Base-by-base conservation (phyloP, 1,140 invertebrate species). In the Nixonia krombeini region DNA sequence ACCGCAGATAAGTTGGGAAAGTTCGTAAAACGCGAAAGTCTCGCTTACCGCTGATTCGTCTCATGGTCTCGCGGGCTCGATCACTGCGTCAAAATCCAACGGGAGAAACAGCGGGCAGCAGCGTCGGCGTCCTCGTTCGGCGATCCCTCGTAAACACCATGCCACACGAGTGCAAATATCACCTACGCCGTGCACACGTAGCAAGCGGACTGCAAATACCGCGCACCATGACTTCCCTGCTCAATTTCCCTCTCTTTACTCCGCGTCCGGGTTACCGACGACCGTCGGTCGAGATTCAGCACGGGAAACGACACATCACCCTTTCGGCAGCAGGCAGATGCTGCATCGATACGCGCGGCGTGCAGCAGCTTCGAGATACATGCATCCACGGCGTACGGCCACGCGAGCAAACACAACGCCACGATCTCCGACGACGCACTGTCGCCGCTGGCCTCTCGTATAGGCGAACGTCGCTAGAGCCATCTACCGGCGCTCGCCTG, bases 21-120 rank as follows among this genome's bases (percentile, higher is more conserved):
- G 28, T 28, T 40, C 28, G 46, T 38, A 16, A 26, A 49, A 37
- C 10, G 23, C 4, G n/a, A 40, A 51, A 51, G 8, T 15, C 37
- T 25, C 29, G 28, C 78, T 81, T 78, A 81, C 79, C 79, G 67
- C 78, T 81, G 58, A 81, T 81, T 69, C 79, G 77, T 70, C 79
- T 80, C 79, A 81, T 81, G 77, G 73, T 42, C 52, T 44, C 50
- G 37, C 17, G 18, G 10, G 35, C 5, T 56, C 8, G 49, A 46
- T 21, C 65, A 63, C 57, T 64, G 6, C 16, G 35, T 41, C 63
- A 49, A 61, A 74, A 75, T 72, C 59, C 73, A 46, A 56, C 16
- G 49, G 42, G 65, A 55, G 63, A 52, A 49, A 45, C 42, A 56
- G 47, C 44, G 50, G 55, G 13, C 26, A 17, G 31, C 15, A 40